Conservation (phyloP, 2,797 vertebrate species). For the Gymnothorax javanicus region DNA sequence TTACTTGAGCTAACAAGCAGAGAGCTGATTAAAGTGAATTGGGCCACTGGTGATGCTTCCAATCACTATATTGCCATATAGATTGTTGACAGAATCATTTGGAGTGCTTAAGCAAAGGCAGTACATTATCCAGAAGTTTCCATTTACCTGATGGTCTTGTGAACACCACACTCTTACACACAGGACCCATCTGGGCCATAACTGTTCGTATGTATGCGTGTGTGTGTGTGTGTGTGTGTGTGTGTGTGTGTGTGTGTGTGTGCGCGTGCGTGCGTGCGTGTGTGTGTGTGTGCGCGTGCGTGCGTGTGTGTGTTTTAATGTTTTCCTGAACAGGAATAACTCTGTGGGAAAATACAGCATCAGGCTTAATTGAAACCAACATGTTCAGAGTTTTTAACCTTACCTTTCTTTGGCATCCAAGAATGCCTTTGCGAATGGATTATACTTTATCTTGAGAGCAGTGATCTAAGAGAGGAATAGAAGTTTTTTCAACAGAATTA, state of each 20-base stretch:
- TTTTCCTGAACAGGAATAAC: too few species aligned
- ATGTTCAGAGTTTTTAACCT: slow-evolving; percentile 26
- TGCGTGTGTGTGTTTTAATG: neutral
- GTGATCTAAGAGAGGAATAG: slow-evolving; percentile 81
- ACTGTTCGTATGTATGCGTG: too few species aligned
- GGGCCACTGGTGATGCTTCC: neutral
- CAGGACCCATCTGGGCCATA: too few species aligned
- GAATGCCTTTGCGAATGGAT: slow-evolving; percentile 95
- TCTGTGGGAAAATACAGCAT: neutral
- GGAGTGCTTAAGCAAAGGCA: neutral
- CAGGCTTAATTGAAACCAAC: neutral
- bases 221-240: too few species aligned
- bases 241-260: too few species aligned
- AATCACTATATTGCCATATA: neutral
- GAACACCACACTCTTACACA: too few species aligned
- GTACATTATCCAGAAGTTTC: neutral
- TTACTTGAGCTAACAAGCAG: neutral
- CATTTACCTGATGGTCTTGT: neutral
- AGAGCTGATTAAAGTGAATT: neutral
- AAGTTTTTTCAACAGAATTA: neutral
- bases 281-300: too few species aligned
- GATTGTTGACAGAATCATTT: neutral
- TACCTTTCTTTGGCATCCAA: slow-evolving; percentile 93
- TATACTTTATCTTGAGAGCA: slow-evolving; percentile 96
- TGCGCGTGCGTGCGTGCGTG: too few species aligned